Conservation (phyloP, 2,888 invertebrate genomes). For the Drosophila kanekoi region DNA sequence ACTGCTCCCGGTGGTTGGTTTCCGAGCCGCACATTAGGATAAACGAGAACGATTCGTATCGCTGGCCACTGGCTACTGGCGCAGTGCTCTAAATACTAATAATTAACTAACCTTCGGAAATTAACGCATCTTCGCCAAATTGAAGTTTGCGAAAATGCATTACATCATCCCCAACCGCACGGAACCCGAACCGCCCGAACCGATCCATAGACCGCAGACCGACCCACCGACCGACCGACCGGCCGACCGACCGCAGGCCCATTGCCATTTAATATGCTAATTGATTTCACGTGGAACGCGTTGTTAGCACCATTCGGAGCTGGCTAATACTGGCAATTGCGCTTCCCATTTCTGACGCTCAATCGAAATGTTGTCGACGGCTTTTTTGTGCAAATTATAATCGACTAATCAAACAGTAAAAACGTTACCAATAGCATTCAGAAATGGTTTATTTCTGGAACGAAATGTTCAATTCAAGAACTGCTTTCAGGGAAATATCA, state of each 20-base stretch:
- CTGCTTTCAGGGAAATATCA: not conserved
- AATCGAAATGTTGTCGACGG: conserved; percentile 8
- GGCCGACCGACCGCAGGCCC: conserved; percentile 3
- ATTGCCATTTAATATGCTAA: conserved; percentile 63
- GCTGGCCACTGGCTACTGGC: conserved; percentile 24
- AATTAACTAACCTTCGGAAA: conserved; percentile 63
- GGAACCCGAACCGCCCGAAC: not conserved
- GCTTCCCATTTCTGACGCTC: conserved; percentile 8
- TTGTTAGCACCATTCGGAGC: conserved; percentile 57
- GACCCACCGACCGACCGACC: not conserved
- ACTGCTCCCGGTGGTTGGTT: conserved; percentile 41
- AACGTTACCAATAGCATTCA: not conserved
- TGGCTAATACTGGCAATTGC: conserved; percentile 35
- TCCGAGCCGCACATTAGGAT: conserved; percentile 8
- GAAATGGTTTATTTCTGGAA: not conserved
- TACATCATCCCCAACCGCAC: conserved; percentile 56
- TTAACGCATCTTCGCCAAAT: conserved; percentile 71
- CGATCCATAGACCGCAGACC: not conserved
- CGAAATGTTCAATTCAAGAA: not conserved
- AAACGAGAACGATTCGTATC: conserved; percentile 18
- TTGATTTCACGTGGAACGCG: conserved; percentile 72
- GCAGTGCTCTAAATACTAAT: conserved; percentile 60
- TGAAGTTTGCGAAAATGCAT: conserved; percentile 63
- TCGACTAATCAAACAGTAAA: conserved; percentile 14
- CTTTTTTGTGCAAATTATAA: conserved; percentile 4